These are phyloP conservation scores for Lineus longissimus DNA, from an alignment of 1,140 invertebrate genomes.

Conservation along the genomic window DNA sequence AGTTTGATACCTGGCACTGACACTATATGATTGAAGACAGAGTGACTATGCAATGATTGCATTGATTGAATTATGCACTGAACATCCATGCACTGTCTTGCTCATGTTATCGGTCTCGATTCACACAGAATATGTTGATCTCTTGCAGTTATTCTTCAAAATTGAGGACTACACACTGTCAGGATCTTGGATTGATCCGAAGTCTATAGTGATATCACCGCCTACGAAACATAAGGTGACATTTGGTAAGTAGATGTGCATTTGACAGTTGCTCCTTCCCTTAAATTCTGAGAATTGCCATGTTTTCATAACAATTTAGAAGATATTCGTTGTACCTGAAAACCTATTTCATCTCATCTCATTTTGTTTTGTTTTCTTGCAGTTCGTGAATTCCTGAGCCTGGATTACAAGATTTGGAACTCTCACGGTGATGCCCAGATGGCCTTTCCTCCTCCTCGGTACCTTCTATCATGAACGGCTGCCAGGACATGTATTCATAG, in stretches of 20 bases:
- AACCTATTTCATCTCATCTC: too few species aligned
- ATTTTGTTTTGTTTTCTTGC: slow-evolving; percentile 14
- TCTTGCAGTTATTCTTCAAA: slow-evolving; percentile 41
- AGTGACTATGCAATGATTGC: too few species aligned
- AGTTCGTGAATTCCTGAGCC: slow-evolving; percentile 37
- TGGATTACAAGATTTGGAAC: slow-evolving; percentile 47
- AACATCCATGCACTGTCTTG: too few species aligned
- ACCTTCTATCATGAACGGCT: neutral
- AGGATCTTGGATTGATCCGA: slow-evolving; percentile 41
- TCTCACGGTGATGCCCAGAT: slow-evolving; percentile 35
- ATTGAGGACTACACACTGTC: slow-evolving; percentile 43
- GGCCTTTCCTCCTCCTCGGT: neutral
- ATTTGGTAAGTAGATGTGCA: slow-evolving; percentile 26
- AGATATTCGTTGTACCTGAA: too few species aligned
- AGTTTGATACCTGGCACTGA: too few species aligned
- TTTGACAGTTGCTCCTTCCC: too few species aligned
- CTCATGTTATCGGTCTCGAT: neutral
- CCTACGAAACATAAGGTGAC: slow-evolving; percentile 41
- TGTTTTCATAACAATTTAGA: too few species aligned
- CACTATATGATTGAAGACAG: too few species aligned
- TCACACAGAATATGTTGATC: too few species aligned
- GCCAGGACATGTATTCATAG: too few species aligned
- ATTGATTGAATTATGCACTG: too few species aligned
- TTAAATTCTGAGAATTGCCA: too few species aligned
- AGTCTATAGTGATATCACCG: slow-evolving; percentile 42